Base-by-base conservation (phyloP, 2,797 vertebrate genomes). In the Pitangus sulphuratus region DNA sequence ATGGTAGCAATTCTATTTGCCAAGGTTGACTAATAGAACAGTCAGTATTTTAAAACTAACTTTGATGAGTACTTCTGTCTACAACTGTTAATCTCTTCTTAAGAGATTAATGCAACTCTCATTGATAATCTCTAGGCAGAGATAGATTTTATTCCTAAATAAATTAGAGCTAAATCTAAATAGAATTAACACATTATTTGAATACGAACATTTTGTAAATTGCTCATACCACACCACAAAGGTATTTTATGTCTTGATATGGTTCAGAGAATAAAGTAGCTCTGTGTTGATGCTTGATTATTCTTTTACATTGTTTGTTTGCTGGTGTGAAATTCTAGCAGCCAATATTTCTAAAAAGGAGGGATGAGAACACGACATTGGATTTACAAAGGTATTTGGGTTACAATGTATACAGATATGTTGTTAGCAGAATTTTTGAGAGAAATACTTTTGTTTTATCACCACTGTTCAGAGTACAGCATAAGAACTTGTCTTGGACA, bases 11-110 rank as follows among this genome's bases (percentile, higher is more conserved):
- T 89, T 94, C 57, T 87, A 26, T 94, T 86, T 74, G 33, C 24
- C 78, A 78, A 89, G 30, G 13, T 14, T 94, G 44, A 47, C 68
- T 94, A 92, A 95, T 93, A 93, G 71, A 85, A 96, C 58, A 81
- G 24, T 39, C 39, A 88, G 30, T 57, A 62, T 93, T 96, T 96
- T 78, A 95, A 92, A 97, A 95, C 89, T 93, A 95, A 65, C 31
- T 87, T 81, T 95, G 74, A 92, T 96, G 89, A 97, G 54, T 95
- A 80, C 50, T 87, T 97, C 83, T 92, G 79, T 97, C 89, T 91
- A 83, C 91, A 89, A 51, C 35, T 96, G 60, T 89, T 97, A 97
- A 97, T 96, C 76, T 15, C 61, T 88, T 93, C 22, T 95, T 96
- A 97, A 96, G 82, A 97, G 76, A 95, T 93, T 97, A 96, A 94